phyloP scores from a whole-genome alignment of 2,113 vertebrate genomes.

The Sakesphorus luctuosus region DNA sequence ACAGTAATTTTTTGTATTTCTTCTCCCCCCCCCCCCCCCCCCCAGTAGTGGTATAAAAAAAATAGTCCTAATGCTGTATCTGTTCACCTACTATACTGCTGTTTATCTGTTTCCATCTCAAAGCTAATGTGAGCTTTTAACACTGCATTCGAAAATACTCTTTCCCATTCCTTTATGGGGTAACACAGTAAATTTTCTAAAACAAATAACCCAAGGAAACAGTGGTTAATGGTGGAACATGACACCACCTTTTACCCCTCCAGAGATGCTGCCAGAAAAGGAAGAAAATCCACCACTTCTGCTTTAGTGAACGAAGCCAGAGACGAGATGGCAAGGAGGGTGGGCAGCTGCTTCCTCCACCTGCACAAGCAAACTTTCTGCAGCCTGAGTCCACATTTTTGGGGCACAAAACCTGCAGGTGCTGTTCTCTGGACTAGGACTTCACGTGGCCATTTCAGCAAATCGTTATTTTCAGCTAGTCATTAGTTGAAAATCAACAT shows the following conservation, averaged over 20 bases:
- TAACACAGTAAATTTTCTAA: neutral
- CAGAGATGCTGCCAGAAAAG: neutral
- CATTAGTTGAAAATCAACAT: neutral
- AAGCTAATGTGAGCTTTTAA: neutral
- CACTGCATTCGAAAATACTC: neutral
- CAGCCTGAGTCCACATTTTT: accelerated
- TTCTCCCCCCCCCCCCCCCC: accelerated
- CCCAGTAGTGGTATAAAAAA: neutral
- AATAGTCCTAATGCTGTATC: neutral
- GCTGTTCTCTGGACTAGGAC: neutral
- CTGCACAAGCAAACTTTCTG: accelerated
- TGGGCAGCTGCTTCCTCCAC: neutral
- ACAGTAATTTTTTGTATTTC: accelerated
- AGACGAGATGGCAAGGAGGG: neutral
- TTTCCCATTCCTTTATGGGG: neutral
- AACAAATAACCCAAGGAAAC: neutral
- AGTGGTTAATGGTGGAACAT: neutral
- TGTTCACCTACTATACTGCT: neutral
- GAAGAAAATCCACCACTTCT: neutral
- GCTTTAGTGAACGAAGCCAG: neutral
- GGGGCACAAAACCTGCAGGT: neutral
- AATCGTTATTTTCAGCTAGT: neutral
- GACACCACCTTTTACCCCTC: neutral
- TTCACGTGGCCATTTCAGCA: neutral
- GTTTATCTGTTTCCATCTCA: neutral